Evolutionary conservation across 1,140 invertebrate genomes (phyloP).

Genomic region (Cecropterus lyciades): DNA sequence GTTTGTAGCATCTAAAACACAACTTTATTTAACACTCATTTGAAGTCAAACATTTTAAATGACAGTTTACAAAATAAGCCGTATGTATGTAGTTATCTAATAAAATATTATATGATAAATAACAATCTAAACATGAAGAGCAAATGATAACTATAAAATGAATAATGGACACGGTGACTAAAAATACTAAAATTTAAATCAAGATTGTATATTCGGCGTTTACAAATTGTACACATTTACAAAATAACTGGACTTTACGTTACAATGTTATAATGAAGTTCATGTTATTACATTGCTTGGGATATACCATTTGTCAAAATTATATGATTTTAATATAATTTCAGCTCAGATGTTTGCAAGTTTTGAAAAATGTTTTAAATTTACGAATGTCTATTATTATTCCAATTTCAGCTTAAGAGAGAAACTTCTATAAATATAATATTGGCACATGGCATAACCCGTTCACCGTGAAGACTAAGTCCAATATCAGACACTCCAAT

Average conservation of each 20-base stretch:
- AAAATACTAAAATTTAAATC: conserved; percentile 2
- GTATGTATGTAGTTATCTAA: too few relatives aligned
- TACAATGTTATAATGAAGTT: conserved; percentile 18
- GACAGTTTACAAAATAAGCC: too few relatives aligned
- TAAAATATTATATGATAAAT: too few relatives aligned
- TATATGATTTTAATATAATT: conserved; percentile 16
- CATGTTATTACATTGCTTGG: conserved; percentile 3
- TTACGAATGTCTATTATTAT: background rate
- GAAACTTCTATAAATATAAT: too few relatives aligned
- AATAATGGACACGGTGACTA: too few relatives aligned
- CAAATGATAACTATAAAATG: too few relatives aligned
- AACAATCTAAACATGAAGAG: too few relatives aligned
- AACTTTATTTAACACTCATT: too few relatives aligned
- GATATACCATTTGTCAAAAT: conserved; percentile 42
- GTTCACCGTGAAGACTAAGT: conserved; percentile 9
- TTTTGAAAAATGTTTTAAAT: background rate
- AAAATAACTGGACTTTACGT: conserved; percentile 17
- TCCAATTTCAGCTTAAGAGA: too few relatives aligned
- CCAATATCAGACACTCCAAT: conserved; percentile 22
- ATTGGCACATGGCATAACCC: conserved; percentile 37
- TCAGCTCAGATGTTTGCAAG: too few relatives aligned
- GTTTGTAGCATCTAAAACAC: too few relatives aligned
- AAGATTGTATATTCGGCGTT: conserved; percentile 28
- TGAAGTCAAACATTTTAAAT: too few relatives aligned
- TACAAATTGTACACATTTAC: conserved; percentile 32